Conservation (phyloP, 2,888 invertebrate species). For the Tenthredo mesomela region DNA sequence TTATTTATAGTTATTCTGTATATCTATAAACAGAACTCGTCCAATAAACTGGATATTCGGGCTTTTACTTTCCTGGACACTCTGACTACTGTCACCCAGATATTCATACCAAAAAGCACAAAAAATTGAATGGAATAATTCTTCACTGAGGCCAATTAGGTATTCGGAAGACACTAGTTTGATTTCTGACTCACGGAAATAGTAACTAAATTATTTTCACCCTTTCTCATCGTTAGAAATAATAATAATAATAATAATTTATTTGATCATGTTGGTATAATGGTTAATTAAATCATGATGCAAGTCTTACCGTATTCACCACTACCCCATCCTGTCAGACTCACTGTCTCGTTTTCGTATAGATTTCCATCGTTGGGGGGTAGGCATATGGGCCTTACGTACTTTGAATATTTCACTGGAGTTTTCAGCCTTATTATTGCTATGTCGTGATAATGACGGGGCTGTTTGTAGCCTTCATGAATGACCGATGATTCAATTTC, state of each 20-base stretch:
- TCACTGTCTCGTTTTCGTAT: conserved; percentile 52
- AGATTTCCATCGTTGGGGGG: conserved; percentile 48
- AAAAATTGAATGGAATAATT: neutral
- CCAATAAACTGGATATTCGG: neutral
- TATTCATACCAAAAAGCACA: neutral
- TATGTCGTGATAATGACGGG: conserved; percentile 61
- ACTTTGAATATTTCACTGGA: conserved; percentile 53
- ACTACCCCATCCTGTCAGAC: conserved; percentile 61
- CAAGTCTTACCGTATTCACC: conserved; percentile 57
- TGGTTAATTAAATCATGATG: neutral
- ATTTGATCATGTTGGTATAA: neutral
- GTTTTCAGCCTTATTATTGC: conserved; percentile 57
- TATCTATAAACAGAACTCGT: too few species aligned
- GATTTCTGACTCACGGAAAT: neutral
- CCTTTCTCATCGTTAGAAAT: neutral
- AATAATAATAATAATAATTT: neutral
- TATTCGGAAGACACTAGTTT: neutral
- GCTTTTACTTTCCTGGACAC: neutral
- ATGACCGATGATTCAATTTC: conserved; percentile 52
- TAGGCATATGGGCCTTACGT: conserved; percentile 60
- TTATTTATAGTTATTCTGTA: too few species aligned
- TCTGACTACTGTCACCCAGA: neutral
- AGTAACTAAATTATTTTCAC: neutral
- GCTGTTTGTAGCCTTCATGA: conserved; percentile 59
- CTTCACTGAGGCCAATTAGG: neutral